Percentiles rank a stretch among this genome's conserved stretches.
These are phyloP conservation scores for Chionoecetes opilio DNA, from an alignment of 1,140 invertebrate genomes.

Conservation along the genomic window DNA sequence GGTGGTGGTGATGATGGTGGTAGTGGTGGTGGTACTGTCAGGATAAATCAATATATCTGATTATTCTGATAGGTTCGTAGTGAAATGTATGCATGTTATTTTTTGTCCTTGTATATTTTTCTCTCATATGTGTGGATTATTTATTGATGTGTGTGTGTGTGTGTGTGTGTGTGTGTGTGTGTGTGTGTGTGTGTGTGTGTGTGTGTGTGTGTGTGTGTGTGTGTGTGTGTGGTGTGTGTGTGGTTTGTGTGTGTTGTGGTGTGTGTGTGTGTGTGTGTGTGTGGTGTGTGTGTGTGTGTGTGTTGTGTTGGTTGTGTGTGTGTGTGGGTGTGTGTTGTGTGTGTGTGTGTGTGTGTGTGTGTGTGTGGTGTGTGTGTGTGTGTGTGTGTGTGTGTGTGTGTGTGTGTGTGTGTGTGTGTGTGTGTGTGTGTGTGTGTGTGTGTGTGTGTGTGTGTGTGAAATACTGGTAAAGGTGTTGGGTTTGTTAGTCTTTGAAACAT, in stretches of 20 bases:
- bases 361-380: not conserved
- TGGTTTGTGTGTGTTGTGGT: not conserved
- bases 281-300: too few species aligned
- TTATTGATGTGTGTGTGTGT: not conserved
- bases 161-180: slow-evolving; percentile 39
- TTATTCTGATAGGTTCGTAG: not conserved
- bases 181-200: slow-evolving; percentile 38
- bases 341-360: slow-evolving; percentile 21
- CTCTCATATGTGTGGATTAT: too few species aligned
- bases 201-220: slow-evolving; percentile 12
- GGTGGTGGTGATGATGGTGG: not conserved
- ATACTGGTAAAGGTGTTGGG: too few species aligned
- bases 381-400: too few species aligned
- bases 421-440: too few species aligned
- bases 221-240: not conserved
- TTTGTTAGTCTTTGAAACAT: too few species aligned
- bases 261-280: slow-evolving; percentile 10
- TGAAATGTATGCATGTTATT: not conserved
- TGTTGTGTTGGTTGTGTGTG: not conserved
- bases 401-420: too few species aligned
- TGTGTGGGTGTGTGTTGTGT: not conserved
- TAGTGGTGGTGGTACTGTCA: not conserved
- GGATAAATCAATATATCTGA: too few species aligned
- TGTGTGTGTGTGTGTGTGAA: too few species aligned
- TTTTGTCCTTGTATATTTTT: too few species aligned